These are phyloP conservation scores for Campylorhamphus procurvoides DNA, from an alignment of 2,113 vertebrate species.

Conservation along the genomic window DNA sequence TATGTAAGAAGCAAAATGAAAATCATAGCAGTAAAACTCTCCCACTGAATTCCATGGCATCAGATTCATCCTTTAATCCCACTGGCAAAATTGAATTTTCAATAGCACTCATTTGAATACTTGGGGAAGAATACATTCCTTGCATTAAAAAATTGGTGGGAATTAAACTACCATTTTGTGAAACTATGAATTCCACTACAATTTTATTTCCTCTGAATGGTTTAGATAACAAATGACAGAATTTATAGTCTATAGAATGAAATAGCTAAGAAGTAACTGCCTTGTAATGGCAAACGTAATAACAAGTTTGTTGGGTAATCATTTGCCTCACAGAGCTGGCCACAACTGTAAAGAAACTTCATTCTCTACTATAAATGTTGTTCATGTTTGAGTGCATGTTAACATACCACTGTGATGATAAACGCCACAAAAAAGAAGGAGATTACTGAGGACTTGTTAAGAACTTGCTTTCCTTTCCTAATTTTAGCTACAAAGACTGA, in stretches of 20 bases:
- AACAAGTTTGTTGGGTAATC: background rate
- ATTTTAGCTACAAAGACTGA: background rate
- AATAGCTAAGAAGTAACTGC: background rate
- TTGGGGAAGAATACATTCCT: background rate
- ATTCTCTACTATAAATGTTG: background rate
- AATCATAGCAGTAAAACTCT: background rate
- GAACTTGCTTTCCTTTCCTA: background rate
- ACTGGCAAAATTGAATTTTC: background rate
- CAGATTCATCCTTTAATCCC: background rate
- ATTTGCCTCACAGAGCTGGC: background rate
- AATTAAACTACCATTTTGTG: background rate
- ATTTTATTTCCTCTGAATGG: background rate
- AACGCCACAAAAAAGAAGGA: background rate
- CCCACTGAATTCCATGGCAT: background rate
- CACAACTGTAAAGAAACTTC: background rate
- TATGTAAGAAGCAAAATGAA: background rate
- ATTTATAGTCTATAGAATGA: background rate
- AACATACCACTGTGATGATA: background rate
- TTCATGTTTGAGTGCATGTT: background rate
- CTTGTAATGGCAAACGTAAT: background rate
- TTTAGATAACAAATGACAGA: background rate
- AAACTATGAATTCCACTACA: background rate
- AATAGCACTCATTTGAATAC: background rate
- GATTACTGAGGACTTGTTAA: background rate
- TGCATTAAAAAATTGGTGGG: background rate